Conservation (phyloP, 2,888 invertebrate species). For the Hymenopus coronatus region DNA sequence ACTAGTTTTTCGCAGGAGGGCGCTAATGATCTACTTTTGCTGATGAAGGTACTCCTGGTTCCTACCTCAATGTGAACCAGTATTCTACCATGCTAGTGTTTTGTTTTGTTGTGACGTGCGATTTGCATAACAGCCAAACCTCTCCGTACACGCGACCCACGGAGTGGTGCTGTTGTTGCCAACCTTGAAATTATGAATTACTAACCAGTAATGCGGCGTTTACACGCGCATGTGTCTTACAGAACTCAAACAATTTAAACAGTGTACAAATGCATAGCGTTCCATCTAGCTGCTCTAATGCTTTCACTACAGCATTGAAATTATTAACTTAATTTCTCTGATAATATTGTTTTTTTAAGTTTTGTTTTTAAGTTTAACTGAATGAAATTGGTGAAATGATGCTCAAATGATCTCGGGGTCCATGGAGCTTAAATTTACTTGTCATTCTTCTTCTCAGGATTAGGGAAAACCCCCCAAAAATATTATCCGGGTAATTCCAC, state of each 20-base stretch:
- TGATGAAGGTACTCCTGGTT: not conserved
- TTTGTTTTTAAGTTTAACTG: no score
- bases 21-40: not conserved
- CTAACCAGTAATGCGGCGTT: not conserved
- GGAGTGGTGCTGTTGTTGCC: not conserved
- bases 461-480: no score
- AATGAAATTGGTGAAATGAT: no score
- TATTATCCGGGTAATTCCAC: no score
- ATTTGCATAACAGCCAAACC: not conserved
- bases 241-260: not conserved
- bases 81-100: not conserved
- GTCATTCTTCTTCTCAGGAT: no score
- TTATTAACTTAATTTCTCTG: no score
- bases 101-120: not conserved
- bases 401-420: no score
- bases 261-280: no score
- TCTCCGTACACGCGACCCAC: not conserved
- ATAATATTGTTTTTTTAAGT: no score
- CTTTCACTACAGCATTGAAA: no score
- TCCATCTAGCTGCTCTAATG: no score
- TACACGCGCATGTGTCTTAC: not conserved
- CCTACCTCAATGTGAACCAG: not conserved
- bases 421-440: no score
- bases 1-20: not conserved
- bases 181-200: not conserved